A percentile compares a stretch with the other conserved stretches of the same genome.
These are phyloP conservation scores for Trachemys scripta DNA, from an alignment of 2,113 vertebrate genomes.

Conservation along the genomic window DNA sequence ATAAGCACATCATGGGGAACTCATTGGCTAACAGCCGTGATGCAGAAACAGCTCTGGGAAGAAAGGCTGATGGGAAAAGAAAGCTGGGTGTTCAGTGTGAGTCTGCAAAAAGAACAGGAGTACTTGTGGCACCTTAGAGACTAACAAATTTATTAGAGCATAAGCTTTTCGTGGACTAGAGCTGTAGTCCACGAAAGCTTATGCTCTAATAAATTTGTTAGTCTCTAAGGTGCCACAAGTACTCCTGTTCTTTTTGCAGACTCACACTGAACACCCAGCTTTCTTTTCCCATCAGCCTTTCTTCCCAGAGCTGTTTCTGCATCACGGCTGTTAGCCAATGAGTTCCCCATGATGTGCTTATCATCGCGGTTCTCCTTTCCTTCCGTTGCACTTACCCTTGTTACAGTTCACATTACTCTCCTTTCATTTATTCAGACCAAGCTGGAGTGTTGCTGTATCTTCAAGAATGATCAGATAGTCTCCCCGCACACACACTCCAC, in stretches of 20 bases:
- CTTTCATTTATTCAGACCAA: constrained; percentile 26
- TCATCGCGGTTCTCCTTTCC: background rate
- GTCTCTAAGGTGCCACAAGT: no score
- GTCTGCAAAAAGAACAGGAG: no score
- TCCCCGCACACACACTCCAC: background rate
- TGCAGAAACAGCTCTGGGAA: background rate
- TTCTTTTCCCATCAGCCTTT: constrained; percentile 28
- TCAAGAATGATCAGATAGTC: background rate
- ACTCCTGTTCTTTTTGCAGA: no score
- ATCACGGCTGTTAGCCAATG: constrained; percentile 52
- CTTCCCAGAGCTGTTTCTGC: background rate
- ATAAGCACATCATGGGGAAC: constrained; percentile 35
- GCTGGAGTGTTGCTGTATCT: background rate
- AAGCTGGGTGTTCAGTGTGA: accelerated
- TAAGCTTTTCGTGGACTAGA: no score
- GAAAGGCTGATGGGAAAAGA: constrained; percentile 22
- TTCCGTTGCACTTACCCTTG: background rate
- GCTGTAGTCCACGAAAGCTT: no score
- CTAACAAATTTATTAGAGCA: no score
- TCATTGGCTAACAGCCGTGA: constrained; percentile 55
- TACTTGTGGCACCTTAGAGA: no score
- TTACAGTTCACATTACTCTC: background rate
- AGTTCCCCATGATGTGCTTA: constrained; percentile 40
- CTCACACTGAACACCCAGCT: accelerated
- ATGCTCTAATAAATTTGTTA: no score